Conservation (phyloP, 2,797 vertebrate genomes). For the Eleutherodactylus coqui region DNA sequence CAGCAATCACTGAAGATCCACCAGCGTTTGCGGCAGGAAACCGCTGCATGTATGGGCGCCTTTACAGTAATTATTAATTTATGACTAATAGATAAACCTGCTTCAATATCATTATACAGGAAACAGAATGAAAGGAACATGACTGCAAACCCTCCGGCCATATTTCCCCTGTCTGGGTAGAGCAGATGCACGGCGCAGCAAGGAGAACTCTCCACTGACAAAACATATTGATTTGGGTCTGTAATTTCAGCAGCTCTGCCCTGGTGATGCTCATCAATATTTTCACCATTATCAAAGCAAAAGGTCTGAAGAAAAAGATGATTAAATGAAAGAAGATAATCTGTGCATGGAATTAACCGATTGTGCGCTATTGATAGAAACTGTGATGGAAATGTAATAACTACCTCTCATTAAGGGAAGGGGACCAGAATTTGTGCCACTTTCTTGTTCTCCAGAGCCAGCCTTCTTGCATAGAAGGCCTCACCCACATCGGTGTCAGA, state of each 20-base stretch:
- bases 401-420: neutral
- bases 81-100: neutral
- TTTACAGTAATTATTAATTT: neutral
- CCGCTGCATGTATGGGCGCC: too few relatives aligned
- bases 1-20: too few relatives aligned
- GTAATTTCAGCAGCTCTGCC: slow-evolving; percentile 42
- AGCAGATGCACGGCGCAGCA: slow-evolving; percentile 18
- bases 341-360: slow-evolving; percentile 2
- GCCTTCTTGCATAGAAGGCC: too few relatives aligned
- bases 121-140: neutral
- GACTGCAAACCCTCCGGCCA: neutral
- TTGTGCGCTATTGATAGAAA: neutral
- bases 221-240: slow-evolving; percentile 48
- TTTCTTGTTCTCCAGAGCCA: neutral
- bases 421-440: neutral
- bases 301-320: slow-evolving; percentile 38
- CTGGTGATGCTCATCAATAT: slow-evolving; percentile 55
- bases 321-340: slow-evolving; percentile 43
- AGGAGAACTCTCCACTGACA: slow-evolving; percentile 13
- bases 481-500: too few relatives aligned
- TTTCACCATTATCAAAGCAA: slow-evolving; percentile 34
- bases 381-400: neutral
- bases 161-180: neutral
- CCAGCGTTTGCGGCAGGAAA: too few relatives aligned
- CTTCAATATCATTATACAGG: neutral